These are phyloP conservation scores for Ataeniobius toweri DNA, from an alignment of 2,797 vertebrate species.

Conservation along the genomic window DNA sequence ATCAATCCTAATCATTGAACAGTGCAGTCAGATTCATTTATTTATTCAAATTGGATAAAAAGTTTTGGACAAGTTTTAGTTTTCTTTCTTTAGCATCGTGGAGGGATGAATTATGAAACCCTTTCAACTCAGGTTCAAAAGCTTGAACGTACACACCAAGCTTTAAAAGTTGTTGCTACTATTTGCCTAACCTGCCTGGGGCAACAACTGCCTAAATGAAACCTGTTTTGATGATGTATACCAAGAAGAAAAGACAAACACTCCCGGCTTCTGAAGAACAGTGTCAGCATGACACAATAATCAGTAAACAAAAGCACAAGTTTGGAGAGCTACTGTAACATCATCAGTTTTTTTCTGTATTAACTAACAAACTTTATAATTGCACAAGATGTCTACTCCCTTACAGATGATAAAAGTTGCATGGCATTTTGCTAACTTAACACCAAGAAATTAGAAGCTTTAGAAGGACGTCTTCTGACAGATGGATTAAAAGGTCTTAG, in stretches of 20 bases:
- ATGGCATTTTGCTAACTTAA: neutral
- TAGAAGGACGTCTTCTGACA: neutral
- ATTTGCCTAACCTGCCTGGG: conserved; percentile 48
- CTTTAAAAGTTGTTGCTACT: conserved; percentile 27
- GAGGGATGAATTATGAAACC: conserved; percentile 44
- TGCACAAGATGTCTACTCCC: neutral
- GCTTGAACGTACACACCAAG: conserved; percentile 12
- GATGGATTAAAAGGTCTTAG: neutral
- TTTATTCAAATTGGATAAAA: too few species aligned
- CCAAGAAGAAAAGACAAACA: conserved; percentile 36
- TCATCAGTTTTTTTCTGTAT: neutral
- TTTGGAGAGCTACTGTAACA: conserved; percentile 25
- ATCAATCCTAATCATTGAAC: too few species aligned
- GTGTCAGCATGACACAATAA: conserved; percentile 46
- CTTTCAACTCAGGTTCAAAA: conserved; percentile 47
- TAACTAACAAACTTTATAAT: neutral
- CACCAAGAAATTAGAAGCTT: neutral
- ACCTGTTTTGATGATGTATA: conserved; percentile 62
- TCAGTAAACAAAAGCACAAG: conserved; percentile 51
- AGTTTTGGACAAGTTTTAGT: conserved; percentile 1
- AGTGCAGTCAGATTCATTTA: too few species aligned
- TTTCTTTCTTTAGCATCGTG: conserved; percentile 43
- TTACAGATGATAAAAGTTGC: neutral
- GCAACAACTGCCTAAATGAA: conserved; percentile 55
- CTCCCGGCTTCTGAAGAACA: conserved; percentile 22